Conservation (phyloP, 2,113 vertebrate species). For the Astatoreochromis straeleni region DNA sequence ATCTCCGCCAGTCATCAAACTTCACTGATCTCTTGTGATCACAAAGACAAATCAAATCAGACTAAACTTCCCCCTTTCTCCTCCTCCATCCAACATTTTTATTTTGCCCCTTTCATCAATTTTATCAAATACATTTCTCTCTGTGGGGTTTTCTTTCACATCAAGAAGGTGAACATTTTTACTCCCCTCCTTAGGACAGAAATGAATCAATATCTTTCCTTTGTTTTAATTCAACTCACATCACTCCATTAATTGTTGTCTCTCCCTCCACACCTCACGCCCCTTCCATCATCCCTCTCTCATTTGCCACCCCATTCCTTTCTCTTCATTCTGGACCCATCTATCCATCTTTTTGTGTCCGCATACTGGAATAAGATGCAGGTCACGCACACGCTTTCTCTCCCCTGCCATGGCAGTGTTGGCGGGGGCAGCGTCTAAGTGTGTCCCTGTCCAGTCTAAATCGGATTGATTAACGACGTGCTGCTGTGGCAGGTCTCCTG, state of each 20-base stretch:
- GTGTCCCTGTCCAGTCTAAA: constrained; percentile 74
- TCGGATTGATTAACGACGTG: constrained; percentile 74
- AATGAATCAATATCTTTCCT: constrained; percentile 58
- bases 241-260: constrained; percentile 67
- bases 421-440: constrained; percentile 60
- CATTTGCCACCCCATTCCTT: constrained; percentile 25
- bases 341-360: constrained; percentile 66
- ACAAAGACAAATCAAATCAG: constrained; percentile 24
- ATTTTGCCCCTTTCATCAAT: constrained; percentile 6
- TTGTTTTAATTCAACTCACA: constrained; percentile 68
- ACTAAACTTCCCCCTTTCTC: constrained; percentile 15
- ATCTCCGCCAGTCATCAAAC: constrained; percentile 34
- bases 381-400: constrained; percentile 64
- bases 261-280: constrained; percentile 30
- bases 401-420: constrained; percentile 45
- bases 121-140: constrained; percentile 6
- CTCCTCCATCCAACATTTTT: neutral
- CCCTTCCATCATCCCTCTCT: constrained; percentile 51
- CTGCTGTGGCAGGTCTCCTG: constrained; percentile 68
- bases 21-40: constrained; percentile 12
- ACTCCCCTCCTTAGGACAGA: constrained; percentile 16
- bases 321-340: constrained; percentile 61
- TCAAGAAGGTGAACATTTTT: constrained; percentile 21
- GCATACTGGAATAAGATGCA: constrained; percentile 65
- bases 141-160: neutral